phyloP scores from a whole-genome alignment of 2,888 invertebrate species.

The Bombylius major region DNA sequence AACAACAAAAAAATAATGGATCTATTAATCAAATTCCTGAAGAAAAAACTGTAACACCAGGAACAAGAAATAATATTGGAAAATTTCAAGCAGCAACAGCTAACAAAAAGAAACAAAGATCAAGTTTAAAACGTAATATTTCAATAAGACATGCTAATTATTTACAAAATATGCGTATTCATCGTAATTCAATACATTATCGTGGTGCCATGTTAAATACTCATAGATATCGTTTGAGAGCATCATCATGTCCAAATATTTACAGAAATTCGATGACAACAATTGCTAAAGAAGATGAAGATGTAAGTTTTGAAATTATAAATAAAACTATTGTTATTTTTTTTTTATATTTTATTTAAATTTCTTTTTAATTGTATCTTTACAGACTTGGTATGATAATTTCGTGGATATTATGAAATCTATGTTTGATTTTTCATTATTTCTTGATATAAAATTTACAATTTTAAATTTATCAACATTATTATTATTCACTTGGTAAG shows the following conservation, averaged over 20 bases:
- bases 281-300: constrained; percentile 59
- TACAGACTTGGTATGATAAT: constrained; percentile 62
- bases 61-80: constrained; percentile 19
- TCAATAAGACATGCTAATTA: constrained; percentile 42
- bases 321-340: neutral
- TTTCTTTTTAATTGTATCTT: constrained; percentile 18
- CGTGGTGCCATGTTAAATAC: constrained; percentile 75
- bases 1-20: constrained; percentile 19
- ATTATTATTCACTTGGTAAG: constrained; percentile 83
- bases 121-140: constrained; percentile 30
- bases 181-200: constrained; percentile 72
- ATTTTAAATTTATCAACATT: constrained; percentile 76
- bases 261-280: constrained; percentile 82
- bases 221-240: constrained; percentile 65
- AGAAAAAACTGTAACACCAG: constrained; percentile 23
- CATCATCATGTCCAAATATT: constrained; percentile 86
- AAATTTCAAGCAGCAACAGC: neutral
- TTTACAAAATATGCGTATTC: constrained; percentile 53
- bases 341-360: neutral
- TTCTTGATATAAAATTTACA: constrained; percentile 63
- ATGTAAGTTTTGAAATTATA: constrained; percentile 42
- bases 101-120: constrained; percentile 7
- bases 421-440: constrained; percentile 68
- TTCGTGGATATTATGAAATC: constrained; percentile 52
- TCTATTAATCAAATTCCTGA: neutral